phyloP scores from a whole-genome alignment of 2,113 vertebrate species.

The Pyxicephalus adspersus region DNA sequence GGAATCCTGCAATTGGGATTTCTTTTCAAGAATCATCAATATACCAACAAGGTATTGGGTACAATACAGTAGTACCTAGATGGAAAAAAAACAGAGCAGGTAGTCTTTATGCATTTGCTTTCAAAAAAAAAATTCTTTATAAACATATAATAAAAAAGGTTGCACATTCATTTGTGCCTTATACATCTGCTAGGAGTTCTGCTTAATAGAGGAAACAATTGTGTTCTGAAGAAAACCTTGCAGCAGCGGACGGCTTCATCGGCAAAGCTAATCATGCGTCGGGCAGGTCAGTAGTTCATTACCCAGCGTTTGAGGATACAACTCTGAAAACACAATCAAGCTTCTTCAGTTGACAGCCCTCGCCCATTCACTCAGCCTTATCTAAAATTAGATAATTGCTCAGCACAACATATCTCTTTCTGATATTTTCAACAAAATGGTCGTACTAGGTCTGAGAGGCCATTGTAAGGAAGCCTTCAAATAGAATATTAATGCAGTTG shows the following conservation, averaged over 20 bases:
- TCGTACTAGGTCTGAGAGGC: not conserved
- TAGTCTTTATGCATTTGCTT: no score
- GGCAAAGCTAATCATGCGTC: not conserved
- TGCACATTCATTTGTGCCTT: no score
- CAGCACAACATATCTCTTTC: not conserved
- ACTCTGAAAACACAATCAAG: not conserved
- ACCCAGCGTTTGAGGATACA: not conserved
- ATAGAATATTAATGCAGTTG: not conserved
- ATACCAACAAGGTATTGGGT: no score
- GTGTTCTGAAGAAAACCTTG: not conserved
- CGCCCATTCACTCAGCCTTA: not conserved
- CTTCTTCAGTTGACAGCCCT: no score
- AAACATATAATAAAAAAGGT: no score
- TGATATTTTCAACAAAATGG: constrained; percentile 1
- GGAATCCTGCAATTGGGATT: no score
- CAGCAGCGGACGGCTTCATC: not conserved
- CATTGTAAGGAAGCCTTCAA: not conserved
- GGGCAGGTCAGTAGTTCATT: constrained; percentile 3
- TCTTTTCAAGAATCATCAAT: no score
- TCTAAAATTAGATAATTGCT: constrained; percentile 18
- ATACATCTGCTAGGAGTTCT: no score
- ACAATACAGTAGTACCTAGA: no score
- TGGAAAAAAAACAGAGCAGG: no score
- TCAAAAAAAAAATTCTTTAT: no score
- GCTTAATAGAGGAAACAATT: no score